A percentile compares a stretch with the other conserved stretches of the same genome.
Evolutionary conservation across 2,113 vertebrate genomes (phyloP).

Genomic region (Eretmochelys imbricata): DNA sequence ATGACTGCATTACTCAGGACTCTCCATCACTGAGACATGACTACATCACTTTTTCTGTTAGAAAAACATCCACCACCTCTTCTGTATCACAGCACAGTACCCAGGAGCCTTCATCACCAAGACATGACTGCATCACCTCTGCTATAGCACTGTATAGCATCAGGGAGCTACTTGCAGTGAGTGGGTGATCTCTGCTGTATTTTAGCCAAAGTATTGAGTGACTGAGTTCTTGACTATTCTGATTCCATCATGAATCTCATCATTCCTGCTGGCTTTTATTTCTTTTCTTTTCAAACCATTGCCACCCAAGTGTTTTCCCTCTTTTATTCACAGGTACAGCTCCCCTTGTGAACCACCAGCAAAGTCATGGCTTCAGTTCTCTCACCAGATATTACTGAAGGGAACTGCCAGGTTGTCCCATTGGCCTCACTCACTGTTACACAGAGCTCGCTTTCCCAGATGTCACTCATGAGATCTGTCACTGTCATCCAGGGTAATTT

Average conservation of each 20-base stretch:
- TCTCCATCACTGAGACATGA: not conserved
- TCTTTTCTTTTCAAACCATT: not conserved
- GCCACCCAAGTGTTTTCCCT: not conserved
- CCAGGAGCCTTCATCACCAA: not conserved
- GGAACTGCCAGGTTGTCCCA: not conserved
- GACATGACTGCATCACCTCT: not conserved
- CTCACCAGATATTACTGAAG: not conserved
- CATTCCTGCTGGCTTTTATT: not conserved
- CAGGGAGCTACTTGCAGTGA: not conserved
- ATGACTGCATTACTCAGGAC: conserved; percentile 7
- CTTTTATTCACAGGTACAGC: not conserved
- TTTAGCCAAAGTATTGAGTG: not conserved
- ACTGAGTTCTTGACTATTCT: not conserved
- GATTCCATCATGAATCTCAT: not conserved
- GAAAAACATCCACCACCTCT: not conserved
- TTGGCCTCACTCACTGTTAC: not conserved
- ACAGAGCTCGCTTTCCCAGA: not conserved
- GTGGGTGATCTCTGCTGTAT: not conserved
- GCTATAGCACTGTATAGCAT: not conserved
- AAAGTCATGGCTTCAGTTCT: not conserved
- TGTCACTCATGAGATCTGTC: not conserved
- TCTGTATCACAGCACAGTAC: not conserved
- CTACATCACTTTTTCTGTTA: not conserved
- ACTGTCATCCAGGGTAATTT: not conserved
- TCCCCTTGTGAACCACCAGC: not conserved